Conservation (phyloP, 2,797 vertebrate species). For the Leuciscus waleckii region DNA sequence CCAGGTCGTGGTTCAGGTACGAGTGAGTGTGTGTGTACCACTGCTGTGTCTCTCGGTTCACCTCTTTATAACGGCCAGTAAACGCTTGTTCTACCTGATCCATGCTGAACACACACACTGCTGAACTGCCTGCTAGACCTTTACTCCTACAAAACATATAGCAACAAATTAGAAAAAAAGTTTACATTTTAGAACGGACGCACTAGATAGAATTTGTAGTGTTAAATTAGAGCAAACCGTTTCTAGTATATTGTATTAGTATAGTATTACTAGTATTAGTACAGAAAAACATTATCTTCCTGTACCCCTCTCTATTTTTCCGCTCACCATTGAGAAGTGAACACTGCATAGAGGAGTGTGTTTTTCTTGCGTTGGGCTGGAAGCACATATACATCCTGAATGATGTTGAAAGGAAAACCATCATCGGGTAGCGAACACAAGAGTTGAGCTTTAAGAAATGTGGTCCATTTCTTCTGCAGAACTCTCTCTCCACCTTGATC, state of each 20-base stretch:
- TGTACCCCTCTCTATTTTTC: neutral
- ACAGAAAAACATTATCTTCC: neutral
- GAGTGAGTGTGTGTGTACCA: slow-evolving; percentile 92
- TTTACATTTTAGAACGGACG: neutral
- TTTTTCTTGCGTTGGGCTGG: slow-evolving; percentile 80
- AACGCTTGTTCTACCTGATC: slow-evolving; percentile 88
- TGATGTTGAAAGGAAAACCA: slow-evolving; percentile 95
- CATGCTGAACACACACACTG: slow-evolving; percentile 93
- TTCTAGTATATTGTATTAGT: neutral
- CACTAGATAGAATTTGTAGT: neutral
- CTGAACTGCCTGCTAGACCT: slow-evolving; percentile 86
- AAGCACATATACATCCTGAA: slow-evolving; percentile 95
- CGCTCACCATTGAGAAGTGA: slow-evolving; percentile 92
- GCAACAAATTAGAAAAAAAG: neutral
- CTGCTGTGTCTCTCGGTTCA: slow-evolving; percentile 94
- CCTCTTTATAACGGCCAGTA: slow-evolving; percentile 89
- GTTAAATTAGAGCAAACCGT: neutral
- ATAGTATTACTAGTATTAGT: neutral
- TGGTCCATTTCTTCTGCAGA: slow-evolving; percentile 96
- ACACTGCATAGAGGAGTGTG: slow-evolving; percentile 92
- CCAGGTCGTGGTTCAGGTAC: slow-evolving; percentile 91
- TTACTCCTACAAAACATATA: slow-evolving; percentile 79
- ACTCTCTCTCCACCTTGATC: slow-evolving; percentile 94
- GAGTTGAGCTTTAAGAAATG: slow-evolving; percentile 95
- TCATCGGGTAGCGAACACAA: slow-evolving; percentile 90